These are phyloP conservation scores for Cartodere bifasciata DNA, from an alignment of 2,888 invertebrate species.

Conservation along the genomic window DNA sequence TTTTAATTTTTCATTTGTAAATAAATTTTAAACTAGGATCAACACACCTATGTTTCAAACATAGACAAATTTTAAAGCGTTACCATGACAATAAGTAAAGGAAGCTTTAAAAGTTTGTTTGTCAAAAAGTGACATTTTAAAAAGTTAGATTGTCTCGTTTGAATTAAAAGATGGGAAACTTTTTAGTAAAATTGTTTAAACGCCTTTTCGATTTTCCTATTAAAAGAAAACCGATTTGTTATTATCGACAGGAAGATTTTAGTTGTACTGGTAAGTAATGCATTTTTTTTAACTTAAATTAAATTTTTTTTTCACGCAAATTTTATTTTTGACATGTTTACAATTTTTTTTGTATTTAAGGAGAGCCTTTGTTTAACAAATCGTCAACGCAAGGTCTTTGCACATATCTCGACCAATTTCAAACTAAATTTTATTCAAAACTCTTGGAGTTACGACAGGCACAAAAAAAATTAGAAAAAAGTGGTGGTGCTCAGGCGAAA, in stretches of 20 bases:
- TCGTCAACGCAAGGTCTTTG: constrained; percentile 21
- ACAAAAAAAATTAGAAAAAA: constrained; percentile 5
- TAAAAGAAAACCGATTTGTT: constrained; percentile 45
- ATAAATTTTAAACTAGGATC: too few species aligned
- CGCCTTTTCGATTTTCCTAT: constrained; percentile 44
- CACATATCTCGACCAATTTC: constrained; percentile 42
- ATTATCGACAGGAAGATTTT: constrained; percentile 44
- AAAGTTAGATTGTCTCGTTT: not conserved
- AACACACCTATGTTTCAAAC: too few species aligned
- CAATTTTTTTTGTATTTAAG: constrained; percentile 7
- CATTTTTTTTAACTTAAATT: constrained; percentile 4
- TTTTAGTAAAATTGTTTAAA: constrained; percentile 35
- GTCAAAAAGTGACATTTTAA: not conserved
- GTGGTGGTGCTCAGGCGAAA: not conserved
- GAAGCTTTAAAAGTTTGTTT: not conserved
- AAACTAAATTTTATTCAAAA: constrained; percentile 40
- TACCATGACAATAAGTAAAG: too few species aligned
- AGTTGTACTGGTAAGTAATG: constrained; percentile 39
- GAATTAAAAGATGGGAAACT: constrained; percentile 39
- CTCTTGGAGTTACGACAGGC: constrained; percentile 27
- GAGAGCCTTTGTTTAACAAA: constrained; percentile 22
- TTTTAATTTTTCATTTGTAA: too few species aligned
- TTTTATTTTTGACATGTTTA: not conserved
- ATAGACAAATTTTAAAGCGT: too few species aligned
- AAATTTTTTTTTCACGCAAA: constrained; percentile 1